Conservation (phyloP, 2,888 invertebrate genomes). For the Ichneumoninae sp. region DNA sequence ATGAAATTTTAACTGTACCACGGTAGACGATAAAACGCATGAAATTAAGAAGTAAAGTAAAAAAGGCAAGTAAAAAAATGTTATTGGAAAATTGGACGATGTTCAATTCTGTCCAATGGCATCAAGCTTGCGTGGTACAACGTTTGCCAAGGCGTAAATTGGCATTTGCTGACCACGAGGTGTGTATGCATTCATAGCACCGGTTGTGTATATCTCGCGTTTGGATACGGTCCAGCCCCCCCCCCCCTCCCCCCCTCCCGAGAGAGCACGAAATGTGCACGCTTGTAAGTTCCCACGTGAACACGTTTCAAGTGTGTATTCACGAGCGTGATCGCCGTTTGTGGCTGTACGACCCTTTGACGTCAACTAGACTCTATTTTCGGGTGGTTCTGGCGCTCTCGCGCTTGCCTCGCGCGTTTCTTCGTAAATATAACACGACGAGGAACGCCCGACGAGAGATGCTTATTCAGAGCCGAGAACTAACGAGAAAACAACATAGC, state of each 20-base stretch:
- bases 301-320: constrained; percentile 27
- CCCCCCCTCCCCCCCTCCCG: not conserved
- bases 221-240: constrained; percentile 17
- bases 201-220: not conserved
- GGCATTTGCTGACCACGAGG: constrained; percentile 28
- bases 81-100: not conserved
- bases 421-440: constrained; percentile 50
- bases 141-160: not conserved
- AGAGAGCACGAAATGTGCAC: constrained; percentile 23
- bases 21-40: not conserved
- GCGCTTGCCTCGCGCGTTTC: constrained; percentile 19
- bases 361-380: constrained; percentile 60
- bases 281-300: constrained; percentile 38
- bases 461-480: not conserved
- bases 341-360: constrained; percentile 46
- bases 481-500: not conserved
- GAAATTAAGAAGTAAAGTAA: not conserved
- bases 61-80: not conserved
- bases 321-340: constrained; percentile 13
- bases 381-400: constrained; percentile 32
- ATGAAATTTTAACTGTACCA: not conserved
- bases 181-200: not conserved
- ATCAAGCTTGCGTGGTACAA: not conserved
- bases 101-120: not conserved
- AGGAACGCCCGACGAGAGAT: constrained; percentile 27